Conservation (phyloP, 2,113 vertebrate species). For the Mola mola region DNA sequence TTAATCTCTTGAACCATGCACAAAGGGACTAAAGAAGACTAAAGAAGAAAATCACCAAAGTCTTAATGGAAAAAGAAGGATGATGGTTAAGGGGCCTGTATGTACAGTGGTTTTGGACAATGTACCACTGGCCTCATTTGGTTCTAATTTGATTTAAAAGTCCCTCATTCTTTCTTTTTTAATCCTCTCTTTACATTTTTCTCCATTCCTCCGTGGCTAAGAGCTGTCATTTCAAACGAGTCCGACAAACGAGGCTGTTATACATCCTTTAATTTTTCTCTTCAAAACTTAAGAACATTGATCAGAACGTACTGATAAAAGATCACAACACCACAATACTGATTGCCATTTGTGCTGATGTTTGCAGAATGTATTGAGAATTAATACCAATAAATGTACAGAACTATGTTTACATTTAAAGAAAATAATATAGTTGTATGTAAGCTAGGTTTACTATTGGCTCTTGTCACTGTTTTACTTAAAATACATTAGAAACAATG, state of each 20-base stretch:
- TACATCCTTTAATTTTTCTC: conserved; percentile 45
- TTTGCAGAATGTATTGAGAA: conserved; percentile 3
- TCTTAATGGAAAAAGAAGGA: conserved; percentile 62
- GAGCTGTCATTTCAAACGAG: conserved; percentile 62
- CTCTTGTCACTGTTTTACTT: background rate
- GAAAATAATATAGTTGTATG: conserved; percentile 5
- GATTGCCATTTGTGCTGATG: conserved; percentile 17
- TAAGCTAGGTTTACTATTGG: background rate
- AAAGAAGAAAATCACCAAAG: conserved; percentile 66
- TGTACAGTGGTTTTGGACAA: conserved; percentile 71
- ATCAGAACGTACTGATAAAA: conserved; percentile 32
- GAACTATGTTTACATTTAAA: background rate
- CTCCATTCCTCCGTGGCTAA: conserved; percentile 51
- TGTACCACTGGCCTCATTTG: conserved; percentile 65
- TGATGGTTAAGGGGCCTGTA: conserved; percentile 56
- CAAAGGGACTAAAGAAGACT: conserved; percentile 59
- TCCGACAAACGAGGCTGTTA: conserved; percentile 45
- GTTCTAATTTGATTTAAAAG: conserved; percentile 73
- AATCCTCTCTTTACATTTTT: conserved; percentile 27
- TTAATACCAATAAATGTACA: conserved; percentile 5
- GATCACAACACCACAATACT: conserved; percentile 6
- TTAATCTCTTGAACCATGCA: conserved; percentile 63
- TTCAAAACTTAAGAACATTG: conserved; percentile 38
- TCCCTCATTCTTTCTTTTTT: conserved; percentile 49
- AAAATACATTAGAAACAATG: no score